Conservation (phyloP, 1,140 invertebrate genomes). For the Bombus ignitus region DNA sequence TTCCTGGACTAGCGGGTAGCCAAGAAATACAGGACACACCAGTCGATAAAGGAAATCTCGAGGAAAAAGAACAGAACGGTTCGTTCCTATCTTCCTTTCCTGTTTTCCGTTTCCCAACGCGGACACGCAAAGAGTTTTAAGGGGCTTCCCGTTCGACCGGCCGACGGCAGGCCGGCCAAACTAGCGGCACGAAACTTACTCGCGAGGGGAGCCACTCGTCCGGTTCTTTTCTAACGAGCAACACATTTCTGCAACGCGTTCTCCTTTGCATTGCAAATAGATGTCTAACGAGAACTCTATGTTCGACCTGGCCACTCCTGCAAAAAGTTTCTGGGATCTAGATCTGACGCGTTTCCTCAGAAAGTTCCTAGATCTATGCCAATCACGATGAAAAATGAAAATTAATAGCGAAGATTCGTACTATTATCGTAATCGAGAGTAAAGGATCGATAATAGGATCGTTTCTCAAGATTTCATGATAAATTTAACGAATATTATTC, state of each 20-base stretch:
- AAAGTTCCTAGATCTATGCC: background rate
- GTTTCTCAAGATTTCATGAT: no score
- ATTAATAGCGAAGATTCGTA: no score
- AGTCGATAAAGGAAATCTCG: constrained; percentile 45
- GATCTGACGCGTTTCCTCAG: no score
- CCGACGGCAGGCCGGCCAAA: constrained; percentile 30
- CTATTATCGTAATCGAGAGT: no score
- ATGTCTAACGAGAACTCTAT: background rate
- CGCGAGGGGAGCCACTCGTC: background rate
- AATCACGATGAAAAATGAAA: background rate
- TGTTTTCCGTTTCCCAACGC: constrained; percentile 52
- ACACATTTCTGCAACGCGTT: constrained; percentile 31
- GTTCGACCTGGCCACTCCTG: background rate
- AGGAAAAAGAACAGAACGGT: constrained; percentile 3
- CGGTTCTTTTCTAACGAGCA: constrained; percentile 34
- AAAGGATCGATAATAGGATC: no score
- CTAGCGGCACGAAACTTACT: constrained; percentile 35
- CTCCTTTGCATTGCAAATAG: constrained; percentile 58
- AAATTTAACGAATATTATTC: no score
- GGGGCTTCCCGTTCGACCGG: constrained; percentile 67
- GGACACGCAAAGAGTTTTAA: constrained; percentile 74
- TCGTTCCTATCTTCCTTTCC: constrained; percentile 15
- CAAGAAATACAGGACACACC: background rate
- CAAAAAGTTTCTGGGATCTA: background rate
- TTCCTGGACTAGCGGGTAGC: background rate